These are phyloP conservation scores for Oxyura jamaicensis DNA, from an alignment of 2,113 vertebrate species.

Conservation along the genomic window DNA sequence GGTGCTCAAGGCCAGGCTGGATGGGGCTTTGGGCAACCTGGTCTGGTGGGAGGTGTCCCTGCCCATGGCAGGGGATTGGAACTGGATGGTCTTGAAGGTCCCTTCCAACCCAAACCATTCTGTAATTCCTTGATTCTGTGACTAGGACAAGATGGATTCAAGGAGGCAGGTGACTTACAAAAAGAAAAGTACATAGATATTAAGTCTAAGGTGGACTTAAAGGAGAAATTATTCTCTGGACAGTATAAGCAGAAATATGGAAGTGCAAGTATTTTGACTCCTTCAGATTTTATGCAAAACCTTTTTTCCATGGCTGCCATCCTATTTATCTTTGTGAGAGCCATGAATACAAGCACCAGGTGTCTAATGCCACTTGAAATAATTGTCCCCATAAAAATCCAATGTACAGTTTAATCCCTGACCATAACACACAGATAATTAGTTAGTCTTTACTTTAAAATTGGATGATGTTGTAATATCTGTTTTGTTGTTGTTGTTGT, in stretches of 20 bases:
- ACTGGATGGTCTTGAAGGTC: neutral
- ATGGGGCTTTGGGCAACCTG: neutral
- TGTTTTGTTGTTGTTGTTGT: neutral
- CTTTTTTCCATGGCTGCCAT: neutral
- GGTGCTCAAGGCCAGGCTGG: neutral
- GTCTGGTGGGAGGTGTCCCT: neutral
- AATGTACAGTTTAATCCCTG: neutral
- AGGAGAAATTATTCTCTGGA: neutral
- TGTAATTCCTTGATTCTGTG: neutral
- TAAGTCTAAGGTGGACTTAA: neutral
- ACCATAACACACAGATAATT: neutral
- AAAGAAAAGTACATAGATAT: neutral
- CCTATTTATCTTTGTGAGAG: neutral
- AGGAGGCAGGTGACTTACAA: neutral
- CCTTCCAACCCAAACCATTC: neutral
- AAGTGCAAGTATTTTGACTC: neutral
- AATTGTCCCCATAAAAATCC: neutral
- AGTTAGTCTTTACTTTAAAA: neutral
- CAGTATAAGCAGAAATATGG: neutral
- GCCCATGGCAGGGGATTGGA: neutral
- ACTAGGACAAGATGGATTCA: neutral
- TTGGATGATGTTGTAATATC: neutral
- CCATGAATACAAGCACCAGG: neutral
- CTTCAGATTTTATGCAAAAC: neutral
- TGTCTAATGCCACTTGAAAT: neutral